Conservation (phyloP, 1,140 invertebrate genomes). For the Oppia nitens region DNA sequence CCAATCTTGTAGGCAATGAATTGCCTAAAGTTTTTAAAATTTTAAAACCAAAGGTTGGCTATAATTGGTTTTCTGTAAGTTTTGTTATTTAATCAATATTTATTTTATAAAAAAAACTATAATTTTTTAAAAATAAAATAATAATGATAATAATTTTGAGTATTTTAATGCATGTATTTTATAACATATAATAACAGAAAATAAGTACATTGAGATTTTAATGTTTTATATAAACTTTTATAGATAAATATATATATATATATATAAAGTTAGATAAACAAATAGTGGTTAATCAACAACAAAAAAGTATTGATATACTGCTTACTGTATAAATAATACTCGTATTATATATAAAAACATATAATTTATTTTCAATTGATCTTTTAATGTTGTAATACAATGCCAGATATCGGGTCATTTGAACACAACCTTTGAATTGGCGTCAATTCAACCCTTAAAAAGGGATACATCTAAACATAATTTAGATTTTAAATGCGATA, state of each 20-base stretch:
- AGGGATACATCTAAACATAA: background rate
- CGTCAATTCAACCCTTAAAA: background rate
- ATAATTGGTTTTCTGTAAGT: constrained; percentile 20
- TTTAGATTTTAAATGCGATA: background rate
- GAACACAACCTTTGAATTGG: constrained; percentile 21
- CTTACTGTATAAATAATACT: background rate
- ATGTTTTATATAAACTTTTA: too few relatives aligned
- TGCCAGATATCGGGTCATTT: constrained; percentile 20
- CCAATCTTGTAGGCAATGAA: constrained; percentile 34
- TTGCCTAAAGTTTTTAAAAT: constrained; percentile 18
- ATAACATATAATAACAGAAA: too few relatives aligned
- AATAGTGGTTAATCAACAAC: background rate
- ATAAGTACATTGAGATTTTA: too few relatives aligned
- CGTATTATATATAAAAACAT: background rate
- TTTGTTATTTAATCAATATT: too few relatives aligned
- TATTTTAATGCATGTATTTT: too few relatives aligned
- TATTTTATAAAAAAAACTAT: too few relatives aligned
- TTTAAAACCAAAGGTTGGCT: constrained; percentile 20
- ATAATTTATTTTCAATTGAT: too few relatives aligned
- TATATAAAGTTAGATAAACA: too few relatives aligned
- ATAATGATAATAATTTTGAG: too few relatives aligned
- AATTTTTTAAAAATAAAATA: too few relatives aligned
- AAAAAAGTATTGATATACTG: background rate
- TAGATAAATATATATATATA: too few relatives aligned
- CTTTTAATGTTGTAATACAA: too few relatives aligned